Base-by-base conservation (phyloP, 2,113 vertebrate genomes). In the Pungitius pungitius region DNA sequence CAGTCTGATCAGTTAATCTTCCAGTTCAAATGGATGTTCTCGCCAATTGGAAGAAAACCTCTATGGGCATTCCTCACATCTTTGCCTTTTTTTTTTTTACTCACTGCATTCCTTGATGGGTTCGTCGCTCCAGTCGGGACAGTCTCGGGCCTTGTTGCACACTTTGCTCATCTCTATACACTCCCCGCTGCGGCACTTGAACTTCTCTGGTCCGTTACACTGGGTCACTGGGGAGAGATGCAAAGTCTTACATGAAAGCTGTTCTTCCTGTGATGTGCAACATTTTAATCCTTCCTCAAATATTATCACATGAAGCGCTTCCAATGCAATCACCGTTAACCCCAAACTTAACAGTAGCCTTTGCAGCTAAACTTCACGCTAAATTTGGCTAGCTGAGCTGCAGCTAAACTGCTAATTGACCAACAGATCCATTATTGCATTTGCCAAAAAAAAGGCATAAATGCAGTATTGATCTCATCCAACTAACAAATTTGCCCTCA, bases 61-160 rank as follows among this genome's bases (percentile, higher is more conserved):
- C 15, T 35, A 35, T 7, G 33, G 33, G 33, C 33, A 6, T 1
- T 45, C 43, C 43, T 18, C 5, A 45, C n/a, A 37, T 24, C 37
- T 27, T n/a, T 37, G 20, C 3, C 15, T 6, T 15, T 7, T 17
- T 22, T 57, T 42, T 5, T 42, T 43, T n/a, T 30, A 96, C 97
- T 97, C 91, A 99, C 98, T 92, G 84, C 98, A 99, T 75, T 99
- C 97, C 64, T 96, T 96, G 51, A 97, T 93, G 17, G 98, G 98
- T 43, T 99, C 97, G 9, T 99, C 98, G n/a, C 97, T 99, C 96
- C 97, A 97, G 91, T 99, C 98, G 2, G 93, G 94, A 93, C 97
- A 99, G 93, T 99, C 97, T 47, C 95, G 91, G 76, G 93, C 92
- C 81, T 96, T 95, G 93, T 99, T 96, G 88, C 98, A 99, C 6